Evolutionary conservation across 1,140 invertebrate species (phyloP), one percentile per base, ranked within the genome.

Genomic region (Danaus plexippus): DNA sequence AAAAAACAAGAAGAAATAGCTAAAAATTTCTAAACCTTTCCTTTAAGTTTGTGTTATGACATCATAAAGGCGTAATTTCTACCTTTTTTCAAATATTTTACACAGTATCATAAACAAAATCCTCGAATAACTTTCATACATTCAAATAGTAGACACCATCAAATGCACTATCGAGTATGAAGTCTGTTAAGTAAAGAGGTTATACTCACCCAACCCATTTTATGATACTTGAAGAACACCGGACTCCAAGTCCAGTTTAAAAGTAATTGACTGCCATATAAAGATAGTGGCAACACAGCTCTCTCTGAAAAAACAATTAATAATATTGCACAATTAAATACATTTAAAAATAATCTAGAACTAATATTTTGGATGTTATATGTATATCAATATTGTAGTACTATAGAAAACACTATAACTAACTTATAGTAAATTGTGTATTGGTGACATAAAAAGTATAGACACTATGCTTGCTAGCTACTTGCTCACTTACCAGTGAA

Each of bases 161-260:
- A 6, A 8, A 32, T 7, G 22, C 22, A 32, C 22, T 32, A 32
- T 32, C 4, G 2, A 4, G 7, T 32, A 32, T 32, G 22, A 32
- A 32, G 22, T 32, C 11, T 11, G 44, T 32, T 15, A 22, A 43
- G 53, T n/a, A 18, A 43, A 32, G 47, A 44, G 9, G 2, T 32
- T 7, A 54, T 57, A 63, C 77, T 88, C 89, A 94, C 94, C 89
- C 90, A 89, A 80, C 93, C 92, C 22, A 94, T 84, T 63, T 91
- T 90, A 59, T 92, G 91, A 41, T 85, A 67, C 52, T 91, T 91
- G 82, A 96, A 96, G 80, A 96, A 96, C 3, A 96, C 89, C 12
- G 94, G 94, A 9, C 93, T 90, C 95, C 94, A 97, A 1, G 90
- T 88, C 93, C 94, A 96, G 74, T 96, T 97, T 0, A 96, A 78